phyloP scores from a whole-genome alignment of 1,140 invertebrate genomes.

The Leptopilina clavipes region DNA sequence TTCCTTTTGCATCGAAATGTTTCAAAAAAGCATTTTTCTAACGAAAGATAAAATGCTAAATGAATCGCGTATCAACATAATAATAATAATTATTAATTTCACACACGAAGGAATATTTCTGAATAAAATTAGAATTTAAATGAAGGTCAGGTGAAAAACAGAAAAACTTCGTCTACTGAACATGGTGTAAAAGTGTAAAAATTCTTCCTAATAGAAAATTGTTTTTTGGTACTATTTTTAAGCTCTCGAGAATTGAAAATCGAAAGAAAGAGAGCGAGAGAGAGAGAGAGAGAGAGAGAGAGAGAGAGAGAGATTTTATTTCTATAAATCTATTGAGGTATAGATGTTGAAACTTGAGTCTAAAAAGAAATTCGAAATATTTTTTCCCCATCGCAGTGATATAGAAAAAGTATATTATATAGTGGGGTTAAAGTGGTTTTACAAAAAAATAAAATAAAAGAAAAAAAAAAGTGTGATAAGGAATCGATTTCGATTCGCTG shows the following conservation, averaged over 20 bases:
- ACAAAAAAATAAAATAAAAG: too few relatives aligned
- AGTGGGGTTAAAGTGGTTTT: not conserved
- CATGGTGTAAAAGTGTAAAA: too few relatives aligned
- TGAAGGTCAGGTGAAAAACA: too few relatives aligned
- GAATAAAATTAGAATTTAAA: too few relatives aligned
- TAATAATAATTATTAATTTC: too few relatives aligned
- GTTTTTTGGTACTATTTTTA: not conserved
- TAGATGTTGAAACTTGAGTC: not conserved
- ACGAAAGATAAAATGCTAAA: too few relatives aligned
- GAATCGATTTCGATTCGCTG: conserved; percentile 15
- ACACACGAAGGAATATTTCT: too few relatives aligned
- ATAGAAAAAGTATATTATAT: not conserved
- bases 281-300: not conserved
- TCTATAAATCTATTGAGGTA: not conserved
- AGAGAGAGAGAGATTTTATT: not conserved
- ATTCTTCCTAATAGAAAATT: too few relatives aligned
- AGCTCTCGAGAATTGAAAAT: not conserved
- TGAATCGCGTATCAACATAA: too few relatives aligned
- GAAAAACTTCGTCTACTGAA: too few relatives aligned
- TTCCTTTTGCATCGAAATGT: too few relatives aligned
- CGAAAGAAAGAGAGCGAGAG: not conserved
- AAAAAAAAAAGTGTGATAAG: not conserved
- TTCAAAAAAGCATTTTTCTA: too few relatives aligned
- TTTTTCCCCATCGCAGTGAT: not conserved
- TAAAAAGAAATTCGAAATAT: conserved; percentile 5